These are phyloP conservation scores for Oscheius sp. DNA, from an alignment of 2,888 invertebrate genomes.

Conservation along the genomic window DNA sequence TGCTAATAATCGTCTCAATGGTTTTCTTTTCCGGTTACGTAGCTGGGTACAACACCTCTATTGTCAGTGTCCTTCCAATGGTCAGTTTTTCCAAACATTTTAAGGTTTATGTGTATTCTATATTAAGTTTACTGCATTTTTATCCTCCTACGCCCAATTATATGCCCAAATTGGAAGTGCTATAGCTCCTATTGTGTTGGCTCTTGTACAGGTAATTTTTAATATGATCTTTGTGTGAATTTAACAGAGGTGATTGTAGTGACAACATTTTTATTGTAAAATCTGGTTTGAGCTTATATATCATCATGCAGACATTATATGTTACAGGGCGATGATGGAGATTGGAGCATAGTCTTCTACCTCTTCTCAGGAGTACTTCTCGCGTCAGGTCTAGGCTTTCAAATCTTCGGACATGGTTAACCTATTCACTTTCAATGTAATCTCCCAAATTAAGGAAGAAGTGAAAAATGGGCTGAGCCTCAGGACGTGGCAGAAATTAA, in stretches of 20 bases:
- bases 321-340: conserved; percentile 46
- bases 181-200: conserved; percentile 64
- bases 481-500: conserved; percentile 21
- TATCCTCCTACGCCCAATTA: conserved; percentile 67
- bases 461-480: conserved; percentile 22
- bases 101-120: neutral
- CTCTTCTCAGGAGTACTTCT: conserved; percentile 61
- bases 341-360: conserved; percentile 65
- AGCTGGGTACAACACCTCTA: conserved; percentile 68
- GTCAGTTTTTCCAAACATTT: conserved; percentile 35
- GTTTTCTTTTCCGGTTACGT: conserved; percentile 67
- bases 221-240: neutral
- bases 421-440: neutral
- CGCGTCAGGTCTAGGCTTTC: conserved; percentile 63
- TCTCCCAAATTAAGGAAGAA: conserved; percentile 11
- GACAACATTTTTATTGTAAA: neutral
- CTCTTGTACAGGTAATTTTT: conserved; percentile 42
- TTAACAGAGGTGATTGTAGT: neutral
- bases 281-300: no score
- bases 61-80: conserved; percentile 67
- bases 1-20: conserved; percentile 59
- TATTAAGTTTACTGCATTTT: conserved; percentile 65
- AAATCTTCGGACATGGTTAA: conserved; percentile 64
- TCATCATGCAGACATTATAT: neutral
- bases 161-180: conserved; percentile 63